Evolutionary conservation across 1,140 invertebrate genomes (phyloP).

Genomic region (Solenopsis invicta): DNA sequence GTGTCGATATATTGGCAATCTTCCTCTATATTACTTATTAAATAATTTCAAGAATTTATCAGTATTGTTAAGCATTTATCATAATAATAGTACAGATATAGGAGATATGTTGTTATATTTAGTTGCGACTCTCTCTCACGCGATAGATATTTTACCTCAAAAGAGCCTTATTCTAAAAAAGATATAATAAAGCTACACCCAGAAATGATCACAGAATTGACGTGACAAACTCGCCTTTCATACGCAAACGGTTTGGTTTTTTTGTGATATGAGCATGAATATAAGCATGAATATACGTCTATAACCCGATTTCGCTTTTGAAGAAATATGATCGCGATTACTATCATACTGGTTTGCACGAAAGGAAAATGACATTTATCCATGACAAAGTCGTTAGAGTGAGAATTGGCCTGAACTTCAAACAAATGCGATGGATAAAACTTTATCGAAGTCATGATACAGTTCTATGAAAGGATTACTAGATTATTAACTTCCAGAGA

Average conservation of each 20-base stretch:
- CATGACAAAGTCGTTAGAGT: neutral
- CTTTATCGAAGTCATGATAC: neutral
- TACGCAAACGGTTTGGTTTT: neutral
- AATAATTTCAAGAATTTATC: neutral
- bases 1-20: too few relatives aligned
- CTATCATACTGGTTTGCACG: conserved; percentile 1
- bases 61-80: neutral
- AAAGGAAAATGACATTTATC: conserved; percentile 35
- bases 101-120: neutral
- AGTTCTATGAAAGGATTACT: neutral
- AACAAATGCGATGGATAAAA: neutral
- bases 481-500: neutral
- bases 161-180: neutral
- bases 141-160: neutral
- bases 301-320: neutral
- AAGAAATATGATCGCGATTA: neutral
- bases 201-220: neutral
- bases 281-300: neutral
- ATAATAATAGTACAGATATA: neutral
- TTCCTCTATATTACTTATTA: neutral
- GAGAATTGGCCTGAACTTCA: neutral
- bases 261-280: neutral
- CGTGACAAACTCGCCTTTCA: neutral
- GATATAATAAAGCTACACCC: neutral
- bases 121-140: neutral